phyloP scores from a whole-genome alignment of 2,797 vertebrate species.

The Gymnopithys bicolor region DNA sequence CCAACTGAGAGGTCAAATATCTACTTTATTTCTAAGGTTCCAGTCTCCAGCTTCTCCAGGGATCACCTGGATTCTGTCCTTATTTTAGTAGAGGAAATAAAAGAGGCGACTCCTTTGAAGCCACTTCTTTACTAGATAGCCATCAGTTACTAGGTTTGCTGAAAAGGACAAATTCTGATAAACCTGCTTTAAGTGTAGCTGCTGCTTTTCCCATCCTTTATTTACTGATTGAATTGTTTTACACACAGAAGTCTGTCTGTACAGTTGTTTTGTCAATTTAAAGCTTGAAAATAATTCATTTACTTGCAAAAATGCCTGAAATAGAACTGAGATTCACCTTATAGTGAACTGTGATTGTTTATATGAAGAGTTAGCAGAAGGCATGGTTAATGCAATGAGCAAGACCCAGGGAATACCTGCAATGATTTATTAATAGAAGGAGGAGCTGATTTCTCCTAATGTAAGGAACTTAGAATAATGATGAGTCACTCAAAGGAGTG shows the following conservation, averaged over 20 bases:
- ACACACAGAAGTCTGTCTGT: not conserved
- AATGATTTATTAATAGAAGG: not conserved
- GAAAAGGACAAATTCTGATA: constrained; percentile 33
- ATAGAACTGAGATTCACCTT: constrained; percentile 7
- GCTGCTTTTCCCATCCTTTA: constrained; percentile 31
- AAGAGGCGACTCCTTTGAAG: constrained; percentile 15
- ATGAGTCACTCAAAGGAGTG: not conserved
- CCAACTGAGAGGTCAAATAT: constrained; percentile 39
- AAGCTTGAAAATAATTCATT: constrained; percentile 45
- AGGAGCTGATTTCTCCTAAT: constrained; percentile 8
- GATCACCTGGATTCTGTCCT: constrained; percentile 14
- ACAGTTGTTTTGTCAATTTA: not conserved
- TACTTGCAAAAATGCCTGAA: constrained; percentile 33
- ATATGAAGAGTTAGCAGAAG: constrained; percentile 8
- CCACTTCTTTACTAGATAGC: constrained; percentile 14
- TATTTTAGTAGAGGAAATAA: not conserved
- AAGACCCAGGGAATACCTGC: constrained; percentile 10
- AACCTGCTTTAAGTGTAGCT: constrained; percentile 7
- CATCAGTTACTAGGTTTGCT: constrained; percentile 15
- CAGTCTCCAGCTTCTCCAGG: constrained; percentile 17
- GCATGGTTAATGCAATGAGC: not conserved
- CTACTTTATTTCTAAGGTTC: constrained; percentile 16
- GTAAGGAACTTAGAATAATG: not conserved
- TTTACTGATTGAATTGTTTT: not conserved
- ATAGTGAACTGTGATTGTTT: not conserved